These are phyloP conservation scores for Pristionchus entomophagus DNA, from an alignment of 2,888 invertebrate genomes.

Conservation along the genomic window DNA sequence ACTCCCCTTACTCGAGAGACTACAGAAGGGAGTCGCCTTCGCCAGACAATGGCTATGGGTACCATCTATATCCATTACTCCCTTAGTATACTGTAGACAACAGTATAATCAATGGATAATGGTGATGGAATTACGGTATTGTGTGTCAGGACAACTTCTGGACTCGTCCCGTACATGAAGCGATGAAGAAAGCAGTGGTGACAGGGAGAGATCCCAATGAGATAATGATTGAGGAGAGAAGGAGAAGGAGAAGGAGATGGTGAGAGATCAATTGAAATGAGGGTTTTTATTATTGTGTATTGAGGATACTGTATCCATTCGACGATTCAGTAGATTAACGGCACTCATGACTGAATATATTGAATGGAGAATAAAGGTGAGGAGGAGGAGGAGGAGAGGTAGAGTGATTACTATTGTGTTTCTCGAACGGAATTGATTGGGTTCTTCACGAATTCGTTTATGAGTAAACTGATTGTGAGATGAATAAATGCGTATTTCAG, in stretches of 20 bases:
- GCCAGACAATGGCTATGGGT: constrained; percentile 84
- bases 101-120: no score
- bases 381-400: background rate
- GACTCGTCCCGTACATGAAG: constrained; percentile 50
- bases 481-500: background rate
- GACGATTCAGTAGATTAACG: background rate
- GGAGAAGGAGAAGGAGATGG: background rate
- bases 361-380: constrained; percentile 27
- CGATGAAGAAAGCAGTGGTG: constrained; percentile 36
- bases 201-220: background rate
- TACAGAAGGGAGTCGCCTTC: constrained; percentile 82
- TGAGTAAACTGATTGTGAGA: background rate
- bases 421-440: no score
- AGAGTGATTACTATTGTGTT: no score
- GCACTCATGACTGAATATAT: background rate
- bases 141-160: constrained; percentile 50
- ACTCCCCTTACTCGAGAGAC: constrained; percentile 82
- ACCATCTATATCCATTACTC: background rate
- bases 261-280: background rate
- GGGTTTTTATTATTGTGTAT: background rate
- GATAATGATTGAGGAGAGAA: background rate
- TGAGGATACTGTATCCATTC: background rate
- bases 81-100: background rate
- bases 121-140: no score
- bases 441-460: background rate